Percentiles rank a stretch among this genome's conserved stretches.
These are phyloP conservation scores for Troides aeacus DNA, from an alignment of 2,888 invertebrate species.

Conservation along the genomic window DNA sequence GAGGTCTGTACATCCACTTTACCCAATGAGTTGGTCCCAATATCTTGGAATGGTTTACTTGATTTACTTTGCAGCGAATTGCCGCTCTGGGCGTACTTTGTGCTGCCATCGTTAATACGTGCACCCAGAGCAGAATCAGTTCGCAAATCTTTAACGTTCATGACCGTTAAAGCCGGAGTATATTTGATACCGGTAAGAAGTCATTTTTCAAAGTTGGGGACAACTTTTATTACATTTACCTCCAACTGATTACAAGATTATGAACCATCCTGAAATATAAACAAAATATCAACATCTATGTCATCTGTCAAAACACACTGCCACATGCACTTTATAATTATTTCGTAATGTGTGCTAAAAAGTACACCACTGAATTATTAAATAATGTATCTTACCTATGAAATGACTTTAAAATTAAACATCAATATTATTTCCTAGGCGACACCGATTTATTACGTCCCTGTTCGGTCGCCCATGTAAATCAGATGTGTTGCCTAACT, in stretches of 20 bases:
- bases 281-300: conserved; percentile 68
- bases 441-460: conserved; percentile 76
- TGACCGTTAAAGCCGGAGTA: conserved; percentile 50
- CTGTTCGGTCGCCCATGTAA: conserved; percentile 57
- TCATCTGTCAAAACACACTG: conserved; percentile 77
- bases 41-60: conserved; percentile 66
- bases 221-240: conserved; percentile 13
- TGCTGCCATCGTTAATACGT: conserved; percentile 64
- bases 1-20: conserved; percentile 63
- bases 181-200: conserved; percentile 48
- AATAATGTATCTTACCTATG: conserved; percentile 36
- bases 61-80: conserved; percentile 54
- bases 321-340: conserved; percentile 62
- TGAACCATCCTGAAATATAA: conserved; percentile 72
- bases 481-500: conserved; percentile 46
- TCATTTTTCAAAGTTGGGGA: conserved; percentile 51
- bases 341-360: conserved; percentile 30
- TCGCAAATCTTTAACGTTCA: conserved; percentile 74
- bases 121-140: conserved; percentile 60
- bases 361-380: conserved; percentile 26
- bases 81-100: conserved; percentile 59
- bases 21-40: conserved; percentile 61
- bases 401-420: conserved; percentile 46
- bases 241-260: conserved; percentile 32
- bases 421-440: conserved; percentile 78